Evolutionary conservation across 2,888 invertebrate species (phyloP), one percentile per base, ranked within the genome.

Genomic region (Eucriotettix oculatus): DNA sequence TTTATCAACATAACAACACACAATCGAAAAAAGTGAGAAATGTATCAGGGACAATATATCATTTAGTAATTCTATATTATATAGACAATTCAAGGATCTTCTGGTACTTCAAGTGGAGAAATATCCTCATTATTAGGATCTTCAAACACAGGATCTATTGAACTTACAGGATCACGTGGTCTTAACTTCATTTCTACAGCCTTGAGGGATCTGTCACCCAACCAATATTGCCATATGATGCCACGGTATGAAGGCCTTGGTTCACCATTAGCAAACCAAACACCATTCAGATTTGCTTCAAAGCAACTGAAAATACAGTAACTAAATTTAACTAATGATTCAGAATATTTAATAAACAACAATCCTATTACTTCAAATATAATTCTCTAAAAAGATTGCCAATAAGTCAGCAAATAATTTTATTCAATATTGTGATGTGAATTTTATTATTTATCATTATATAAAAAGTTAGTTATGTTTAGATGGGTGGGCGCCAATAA

Each of bases 201-300:
- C 63, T 74, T 76, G 62, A 81, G 67, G 1, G 78, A 77, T 68
- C 77, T 76, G 68, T 79, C 77, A n/a, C 78, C 79, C 57, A 73
- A 72, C 80, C 80, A 79, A 63, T 75, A 73, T 64, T 80, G 78
- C 81, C 81, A 81, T 64, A 80, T 75, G 55, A 81, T 75, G 44
- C 80, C 80, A 56, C 74, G 71, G 65, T 74, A 79, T 64, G 74
- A 71, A 62, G 76, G 74, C 7, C 67, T 67, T 1, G 77, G 75
- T 44, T 70, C 70, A n/a, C 42, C 29, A 10, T 55, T 56, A 0
- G 58, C 58, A 65, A 72, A 73, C 68, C 78, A 80, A 42, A 76
- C 70, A 5, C 80, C 80, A 69, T 81, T 81, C 62, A 80, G 70
- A 69, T 80, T 80, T 12, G 78, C 73, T 68, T 79, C 79, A 62